Conservation (phyloP, 2,888 invertebrate genomes). For the Rambutsinella grinnellia region DNA sequence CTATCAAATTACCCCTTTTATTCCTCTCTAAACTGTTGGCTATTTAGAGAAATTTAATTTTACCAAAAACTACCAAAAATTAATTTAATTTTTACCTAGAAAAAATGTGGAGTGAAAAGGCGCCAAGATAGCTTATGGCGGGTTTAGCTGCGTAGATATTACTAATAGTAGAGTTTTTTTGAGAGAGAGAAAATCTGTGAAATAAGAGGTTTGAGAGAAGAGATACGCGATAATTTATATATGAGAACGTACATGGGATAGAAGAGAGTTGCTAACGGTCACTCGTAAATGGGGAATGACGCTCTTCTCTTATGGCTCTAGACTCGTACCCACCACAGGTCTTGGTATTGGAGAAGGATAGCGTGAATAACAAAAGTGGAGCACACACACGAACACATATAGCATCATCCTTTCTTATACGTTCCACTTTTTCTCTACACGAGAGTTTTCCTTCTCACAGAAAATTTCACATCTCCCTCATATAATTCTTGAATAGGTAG, state of each 20-base stretch:
- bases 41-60: background rate
- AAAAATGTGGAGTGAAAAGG: constrained; percentile 49
- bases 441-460: no score
- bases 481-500: no score
- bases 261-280: constrained; percentile 41
- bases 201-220: background rate
- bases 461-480: no score
- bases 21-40: background rate
- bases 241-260: background rate
- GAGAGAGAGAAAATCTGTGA: constrained; percentile 6
- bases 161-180: constrained; percentile 1
- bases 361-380: no score
- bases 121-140: constrained; percentile 51
- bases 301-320: constrained; percentile 48
- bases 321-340: no score
- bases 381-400: no score
- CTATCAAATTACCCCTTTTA: background rate
- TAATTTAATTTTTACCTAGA: constrained; percentile 9
- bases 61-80: background rate
- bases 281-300: constrained; percentile 51
- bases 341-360: no score
- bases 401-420: no score
- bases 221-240: background rate
- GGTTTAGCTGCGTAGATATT: constrained; percentile 27
- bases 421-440: no score